These are phyloP conservation scores for Anthrax anthrax DNA, from an alignment of 2,888 invertebrate species.

Conservation along the genomic window DNA sequence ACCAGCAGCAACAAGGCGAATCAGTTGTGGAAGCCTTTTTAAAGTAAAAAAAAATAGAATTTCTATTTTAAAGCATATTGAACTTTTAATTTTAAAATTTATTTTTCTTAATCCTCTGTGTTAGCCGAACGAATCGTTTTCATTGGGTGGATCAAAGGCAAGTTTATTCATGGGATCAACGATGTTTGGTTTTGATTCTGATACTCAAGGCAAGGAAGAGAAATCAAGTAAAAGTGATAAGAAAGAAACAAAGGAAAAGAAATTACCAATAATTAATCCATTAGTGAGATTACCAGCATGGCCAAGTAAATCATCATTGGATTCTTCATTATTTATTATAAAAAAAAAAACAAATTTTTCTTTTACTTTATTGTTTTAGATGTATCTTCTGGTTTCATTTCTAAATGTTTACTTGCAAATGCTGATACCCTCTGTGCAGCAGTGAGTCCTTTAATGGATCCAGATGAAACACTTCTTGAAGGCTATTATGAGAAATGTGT, in stretches of 20 bases:
- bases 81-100: too few species aligned
- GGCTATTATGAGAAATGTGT: slow-evolving; percentile 88
- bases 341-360: too few species aligned
- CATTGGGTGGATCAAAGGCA: slow-evolving; percentile 43
- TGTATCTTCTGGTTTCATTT: slow-evolving; percentile 67
- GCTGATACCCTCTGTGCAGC: slow-evolving; percentile 93
- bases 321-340: too few species aligned
- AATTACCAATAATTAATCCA: slow-evolving; percentile 80
- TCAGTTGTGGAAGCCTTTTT: slow-evolving; percentile 80
- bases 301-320: slow-evolving; percentile 51
- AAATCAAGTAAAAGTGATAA: slow-evolving; percentile 25
- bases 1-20: slow-evolving; percentile 73
- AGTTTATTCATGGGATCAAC: slow-evolving; percentile 37
- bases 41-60: slow-evolving; percentile 40
- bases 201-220: slow-evolving; percentile 26
- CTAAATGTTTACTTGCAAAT: slow-evolving; percentile 87
- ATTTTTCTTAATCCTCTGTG: slow-evolving; percentile 9
- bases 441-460: slow-evolving; percentile 89
- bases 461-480: slow-evolving; percentile 73
- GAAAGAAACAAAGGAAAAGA: slow-evolving; percentile 47
- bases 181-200: slow-evolving; percentile 28
- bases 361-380: slow-evolving; percentile 32
- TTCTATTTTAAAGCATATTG: too few species aligned
- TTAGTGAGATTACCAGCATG: slow-evolving; percentile 73
- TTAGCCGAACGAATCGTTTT: slow-evolving; percentile 34